Conservation (phyloP, 2,113 vertebrate genomes). For the Notechis scutatus region DNA sequence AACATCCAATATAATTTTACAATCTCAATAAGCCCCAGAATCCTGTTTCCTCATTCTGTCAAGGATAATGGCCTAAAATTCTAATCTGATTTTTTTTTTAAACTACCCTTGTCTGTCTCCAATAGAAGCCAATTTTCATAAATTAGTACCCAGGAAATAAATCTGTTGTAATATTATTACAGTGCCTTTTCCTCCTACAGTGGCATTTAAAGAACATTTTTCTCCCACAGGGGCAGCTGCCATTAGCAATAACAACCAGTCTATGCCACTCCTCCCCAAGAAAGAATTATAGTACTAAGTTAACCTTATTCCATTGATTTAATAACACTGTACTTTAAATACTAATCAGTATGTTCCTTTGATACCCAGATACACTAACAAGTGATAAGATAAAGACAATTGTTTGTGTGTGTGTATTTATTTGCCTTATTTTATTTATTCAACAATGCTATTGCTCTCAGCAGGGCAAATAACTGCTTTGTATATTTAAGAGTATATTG, state of each 20-base stretch:
- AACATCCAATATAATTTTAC: background rate
- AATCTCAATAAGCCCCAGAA: background rate
- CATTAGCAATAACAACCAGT: constrained; percentile 53
- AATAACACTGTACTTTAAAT: background rate
- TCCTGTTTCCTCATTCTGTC: background rate
- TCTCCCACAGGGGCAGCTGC: constrained; percentile 37
- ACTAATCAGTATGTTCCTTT: background rate
- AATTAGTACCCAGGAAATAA: background rate
- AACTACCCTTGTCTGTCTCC: background rate
- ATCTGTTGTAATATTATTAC: background rate
- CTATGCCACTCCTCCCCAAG: constrained; percentile 33
- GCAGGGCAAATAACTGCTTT: background rate
- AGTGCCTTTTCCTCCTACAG: background rate
- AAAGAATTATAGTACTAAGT: too few species aligned
- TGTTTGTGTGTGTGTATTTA: background rate
- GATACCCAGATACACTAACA: background rate
- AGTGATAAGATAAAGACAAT: background rate
- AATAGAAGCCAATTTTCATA: background rate
- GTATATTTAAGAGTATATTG: background rate
- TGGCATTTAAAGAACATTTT: background rate
- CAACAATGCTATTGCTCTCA: background rate
- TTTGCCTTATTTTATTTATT: background rate
- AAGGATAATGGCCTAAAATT: background rate
- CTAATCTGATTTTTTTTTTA: background rate
- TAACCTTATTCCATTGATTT: background rate